Conservation (phyloP, 2,113 vertebrate species). For the Crocuta crocuta region DNA sequence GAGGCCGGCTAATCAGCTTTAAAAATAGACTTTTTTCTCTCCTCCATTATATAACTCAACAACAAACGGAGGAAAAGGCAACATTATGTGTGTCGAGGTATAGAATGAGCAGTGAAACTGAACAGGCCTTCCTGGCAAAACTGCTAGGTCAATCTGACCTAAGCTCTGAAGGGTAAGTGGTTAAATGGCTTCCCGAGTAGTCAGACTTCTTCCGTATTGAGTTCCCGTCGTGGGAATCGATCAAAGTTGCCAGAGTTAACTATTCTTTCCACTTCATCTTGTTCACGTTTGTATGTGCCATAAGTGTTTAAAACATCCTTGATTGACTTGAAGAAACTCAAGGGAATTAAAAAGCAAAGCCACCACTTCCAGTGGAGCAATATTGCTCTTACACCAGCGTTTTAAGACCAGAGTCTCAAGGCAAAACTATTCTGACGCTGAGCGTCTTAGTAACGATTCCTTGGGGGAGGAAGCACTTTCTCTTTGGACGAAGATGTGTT, state of each 20-base stretch:
- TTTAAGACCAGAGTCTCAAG: neutral
- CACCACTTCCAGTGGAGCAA: neutral
- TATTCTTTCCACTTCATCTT: neutral
- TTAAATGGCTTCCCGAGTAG: neutral
- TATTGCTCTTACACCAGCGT: neutral
- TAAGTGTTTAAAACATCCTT: neutral
- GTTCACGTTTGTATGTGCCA: neutral
- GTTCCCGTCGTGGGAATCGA: neutral
- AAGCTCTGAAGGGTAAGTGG: neutral
- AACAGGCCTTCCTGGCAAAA: neutral
- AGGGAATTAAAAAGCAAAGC: constrained; percentile 1
- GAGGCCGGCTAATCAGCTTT: neutral
- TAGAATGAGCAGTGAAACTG: neutral
- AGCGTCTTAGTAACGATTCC: neutral
- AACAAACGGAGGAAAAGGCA: neutral
- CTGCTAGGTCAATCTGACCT: neutral
- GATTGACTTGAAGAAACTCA: neutral
- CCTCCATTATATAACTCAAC: neutral
- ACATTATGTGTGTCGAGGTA: neutral
- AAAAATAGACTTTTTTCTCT: neutral
- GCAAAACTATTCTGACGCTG: neutral
- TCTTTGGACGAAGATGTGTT: neutral
- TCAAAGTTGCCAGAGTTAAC: neutral
- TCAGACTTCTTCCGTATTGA: neutral
- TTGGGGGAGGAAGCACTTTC: neutral